phyloP scores from a whole-genome alignment of 2,797 vertebrate species.

The Leptatherina wallacei region DNA sequence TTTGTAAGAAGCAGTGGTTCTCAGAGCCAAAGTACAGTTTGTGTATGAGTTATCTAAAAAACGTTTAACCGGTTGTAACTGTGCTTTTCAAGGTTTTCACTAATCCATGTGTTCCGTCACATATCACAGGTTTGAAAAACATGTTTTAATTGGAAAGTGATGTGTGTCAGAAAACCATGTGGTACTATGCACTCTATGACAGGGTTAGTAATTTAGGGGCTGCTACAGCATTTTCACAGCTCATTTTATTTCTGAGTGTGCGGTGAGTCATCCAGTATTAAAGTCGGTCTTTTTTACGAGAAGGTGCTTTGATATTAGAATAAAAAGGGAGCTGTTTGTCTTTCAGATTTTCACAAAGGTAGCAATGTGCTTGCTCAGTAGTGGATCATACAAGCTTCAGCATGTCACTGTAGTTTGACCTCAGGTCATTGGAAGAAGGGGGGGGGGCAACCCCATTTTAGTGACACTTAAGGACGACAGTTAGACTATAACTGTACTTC shows the following conservation, averaged over 20 bases:
- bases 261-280: constrained; percentile 40
- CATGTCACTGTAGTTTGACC: constrained; percentile 84
- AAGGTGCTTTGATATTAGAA: constrained; percentile 33
- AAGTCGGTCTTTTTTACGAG: constrained; percentile 14
- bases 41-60: constrained; percentile 23
- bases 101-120: constrained; percentile 6
- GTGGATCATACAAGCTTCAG: constrained; percentile 74
- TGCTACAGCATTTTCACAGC: constrained; percentile 13
- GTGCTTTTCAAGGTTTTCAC: constrained; percentile 2
- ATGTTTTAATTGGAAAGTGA: constrained; percentile 11
- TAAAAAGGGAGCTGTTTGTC: constrained; percentile 45
- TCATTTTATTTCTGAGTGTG: constrained; percentile 34
- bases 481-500: constrained; percentile 18
- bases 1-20: constrained; percentile 16
- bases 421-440: constrained; percentile 68
- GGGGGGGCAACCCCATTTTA: constrained; percentile 71
- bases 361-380: constrained; percentile 66
- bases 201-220: constrained; percentile 35
- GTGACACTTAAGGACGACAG: constrained; percentile 61
- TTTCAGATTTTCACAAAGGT: constrained; percentile 45
- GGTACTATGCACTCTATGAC: constrained; percentile 16
- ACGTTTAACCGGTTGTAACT: background rate
- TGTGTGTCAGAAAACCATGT: constrained; percentile 4
- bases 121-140: background rate
- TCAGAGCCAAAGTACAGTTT: constrained; percentile 18